Evolutionary conservation across 1,140 invertebrate genomes (phyloP).

Genomic region (Oscheius sp.): DNA sequence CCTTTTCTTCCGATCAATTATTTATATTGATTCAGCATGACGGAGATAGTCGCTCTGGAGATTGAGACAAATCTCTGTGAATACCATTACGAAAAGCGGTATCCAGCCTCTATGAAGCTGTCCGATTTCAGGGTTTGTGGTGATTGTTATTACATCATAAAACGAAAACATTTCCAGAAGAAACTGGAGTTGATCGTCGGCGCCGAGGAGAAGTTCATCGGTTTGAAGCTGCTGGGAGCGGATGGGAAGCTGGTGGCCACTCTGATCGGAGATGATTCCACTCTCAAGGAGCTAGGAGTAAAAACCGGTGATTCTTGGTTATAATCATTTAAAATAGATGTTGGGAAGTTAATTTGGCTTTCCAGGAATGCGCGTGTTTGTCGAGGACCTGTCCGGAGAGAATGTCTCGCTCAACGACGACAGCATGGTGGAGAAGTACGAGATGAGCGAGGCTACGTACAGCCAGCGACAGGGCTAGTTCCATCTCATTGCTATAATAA

Average conservation of each 20-base stretch:
- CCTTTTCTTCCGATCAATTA: too few relatives aligned
- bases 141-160: background rate
- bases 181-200: slow-evolving; percentile 33
- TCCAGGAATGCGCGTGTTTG: slow-evolving; percentile 54
- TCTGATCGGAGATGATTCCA: slow-evolving; percentile 72
- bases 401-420: slow-evolving; percentile 71
- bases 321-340: background rate
- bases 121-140: background rate
- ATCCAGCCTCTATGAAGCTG: background rate
- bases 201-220: slow-evolving; percentile 14
- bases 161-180: slow-evolving; percentile 13
- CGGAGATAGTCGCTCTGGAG: background rate
- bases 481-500: background rate
- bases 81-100: background rate
- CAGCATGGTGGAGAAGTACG: slow-evolving; percentile 79
- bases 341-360: background rate
- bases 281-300: slow-evolving; percentile 69
- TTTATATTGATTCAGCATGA: background rate
- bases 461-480: slow-evolving; percentile 67
- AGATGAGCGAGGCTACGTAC: slow-evolving; percentile 81
- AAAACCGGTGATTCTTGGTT: slow-evolving; percentile 68
- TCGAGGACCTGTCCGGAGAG: slow-evolving; percentile 72
- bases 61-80: background rate
- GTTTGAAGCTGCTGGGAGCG: slow-evolving; percentile 63
- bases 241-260: slow-evolving; percentile 75